Evolutionary conservation across 2,888 invertebrate species (phyloP), one percentile per base, ranked within the genome.

Genomic region (Parapristionchus giblindavisi): DNA sequence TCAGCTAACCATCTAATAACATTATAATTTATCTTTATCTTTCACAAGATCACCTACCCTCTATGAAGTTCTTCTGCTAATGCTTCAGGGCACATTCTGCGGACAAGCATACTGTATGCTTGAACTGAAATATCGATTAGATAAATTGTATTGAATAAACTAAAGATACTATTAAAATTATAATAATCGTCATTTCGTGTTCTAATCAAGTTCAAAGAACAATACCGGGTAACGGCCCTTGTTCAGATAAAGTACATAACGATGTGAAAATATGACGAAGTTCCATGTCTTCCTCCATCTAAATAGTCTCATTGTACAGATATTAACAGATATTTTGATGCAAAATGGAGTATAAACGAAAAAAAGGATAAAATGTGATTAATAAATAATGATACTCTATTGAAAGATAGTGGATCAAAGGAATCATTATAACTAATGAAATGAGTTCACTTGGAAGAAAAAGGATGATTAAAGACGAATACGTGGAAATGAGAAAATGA

Each of bases 51-150:
- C 17, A 38, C 24, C 40, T 8, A 72, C 58, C 72, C 72, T 40
- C 72, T 38, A 17, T 72, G 72, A 21, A 72, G 60, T n/a, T 72
- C 58, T 48, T 72, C 72, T 0, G 72, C 72, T n/a, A 72, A 48
- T n/a, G 48, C 60, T 27, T 72, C 72, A 2, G 72, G 72, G 29
- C 60, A 43, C 58, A 60, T 60, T 4, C 60, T 17, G 29, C 48
- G 6, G 21, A 72, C 72, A 3, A 72, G 43, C n/a, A 60, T 34
- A n/a, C 29, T 29, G 48, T 72, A 72, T 3, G 72, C 72, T 24
- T 72, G 72, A 17, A 72, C 72, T 72, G 72, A 0, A 70, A 70
- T 24, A 14, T 2, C n/a, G n/a, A n/a, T n/a, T n/a, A n/a, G n/a
- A n/a, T n/a, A n/a, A n/a, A n/a, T n/a, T n/a, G n/a, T n/a, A n/a